Evolutionary conservation across 2,797 vertebrate species (phyloP).

Genomic region (Diplodus sargus): DNA sequence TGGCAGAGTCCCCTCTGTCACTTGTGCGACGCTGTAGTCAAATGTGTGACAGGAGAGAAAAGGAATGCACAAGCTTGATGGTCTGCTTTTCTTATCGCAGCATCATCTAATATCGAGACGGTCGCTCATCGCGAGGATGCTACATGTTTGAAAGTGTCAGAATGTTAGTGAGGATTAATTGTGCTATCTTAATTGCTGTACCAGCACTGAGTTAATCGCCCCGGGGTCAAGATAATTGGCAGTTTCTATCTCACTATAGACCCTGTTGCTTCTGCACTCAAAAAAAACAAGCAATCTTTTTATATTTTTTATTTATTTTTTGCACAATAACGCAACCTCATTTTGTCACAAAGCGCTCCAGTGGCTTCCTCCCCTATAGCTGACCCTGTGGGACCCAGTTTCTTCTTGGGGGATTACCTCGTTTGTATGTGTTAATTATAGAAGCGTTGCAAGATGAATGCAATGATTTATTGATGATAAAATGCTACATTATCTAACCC

Average conservation of each 20-base stretch:
- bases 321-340: background rate
- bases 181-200: background rate
- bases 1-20: slow-evolving; percentile 51
- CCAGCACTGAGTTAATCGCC: background rate
- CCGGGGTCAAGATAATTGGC: background rate
- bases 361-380: background rate
- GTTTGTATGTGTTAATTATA: slow-evolving; percentile 39
- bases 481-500: slow-evolving; percentile 12
- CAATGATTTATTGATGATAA: slow-evolving; percentile 48
- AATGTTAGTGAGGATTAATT: background rate
- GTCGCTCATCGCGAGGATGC: background rate
- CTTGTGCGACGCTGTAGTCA: slow-evolving; percentile 26
- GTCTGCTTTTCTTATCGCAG: slow-evolving; percentile 8
- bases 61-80: background rate
- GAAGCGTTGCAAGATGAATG: slow-evolving; percentile 7
- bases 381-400: background rate
- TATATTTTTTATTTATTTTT: background rate
- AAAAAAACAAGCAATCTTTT: background rate
- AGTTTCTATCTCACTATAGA: background rate
- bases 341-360: background rate
- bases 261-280: background rate
- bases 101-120: slow-evolving; percentile 11
- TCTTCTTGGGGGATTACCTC: slow-evolving; percentile 1
- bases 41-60: slow-evolving; percentile 24
- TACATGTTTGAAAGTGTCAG: background rate